Evolutionary conservation across 2,113 vertebrate genomes (phyloP), one percentile per base, ranked within the genome.

Genomic region (Spea bombifrons): DNA sequence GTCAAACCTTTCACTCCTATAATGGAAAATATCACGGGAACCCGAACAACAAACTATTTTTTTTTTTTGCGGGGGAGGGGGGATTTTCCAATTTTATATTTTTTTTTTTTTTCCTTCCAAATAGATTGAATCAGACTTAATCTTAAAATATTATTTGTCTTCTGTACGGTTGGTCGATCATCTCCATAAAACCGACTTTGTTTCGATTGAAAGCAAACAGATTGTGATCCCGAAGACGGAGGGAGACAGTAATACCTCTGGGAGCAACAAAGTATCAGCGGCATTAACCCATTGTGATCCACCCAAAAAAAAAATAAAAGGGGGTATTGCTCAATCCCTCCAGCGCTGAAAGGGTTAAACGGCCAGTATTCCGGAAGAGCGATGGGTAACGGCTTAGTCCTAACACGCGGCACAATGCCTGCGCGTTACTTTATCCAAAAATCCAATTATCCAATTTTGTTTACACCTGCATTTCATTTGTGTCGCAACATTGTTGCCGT

Each of bases 401-500:
- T 30, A 75, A 65, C 13, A 12, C 13, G 2, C 45, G 57, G 59
- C 66, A 47, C 47, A 30, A 49, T 61, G 53, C n/a, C 5, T n/a
- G 53, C 7, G 7, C 10, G 16, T 53, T 9, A 47, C 7, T 46
- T 68, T 13, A 68, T 17, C 9, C 43, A 66, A 59, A 69, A 76
- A 76, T 59, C 66, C 75, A 76, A 76, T 69, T 76, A 67, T 76
- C 50, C 52, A 2, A 69, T 76, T 76, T 67, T 69, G 75, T 76
- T 59, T 68, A 57, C 75, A 76, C 75, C 75, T 76, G 75, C 75
- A 43, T 59, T 76, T 59, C 66, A 2, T 47, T 55, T 59, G n/a
- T 5, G 7, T 15, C n/a, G 66, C 52, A 55, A 43, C 7, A 55
- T 55, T 52, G 17, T 13, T 16, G 13, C 53, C 66, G 61, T 67